Evolutionary conservation across 2,797 vertebrate species (phyloP), one percentile per base, ranked within the genome.

Genomic region (Anolis apletophallus): DNA sequence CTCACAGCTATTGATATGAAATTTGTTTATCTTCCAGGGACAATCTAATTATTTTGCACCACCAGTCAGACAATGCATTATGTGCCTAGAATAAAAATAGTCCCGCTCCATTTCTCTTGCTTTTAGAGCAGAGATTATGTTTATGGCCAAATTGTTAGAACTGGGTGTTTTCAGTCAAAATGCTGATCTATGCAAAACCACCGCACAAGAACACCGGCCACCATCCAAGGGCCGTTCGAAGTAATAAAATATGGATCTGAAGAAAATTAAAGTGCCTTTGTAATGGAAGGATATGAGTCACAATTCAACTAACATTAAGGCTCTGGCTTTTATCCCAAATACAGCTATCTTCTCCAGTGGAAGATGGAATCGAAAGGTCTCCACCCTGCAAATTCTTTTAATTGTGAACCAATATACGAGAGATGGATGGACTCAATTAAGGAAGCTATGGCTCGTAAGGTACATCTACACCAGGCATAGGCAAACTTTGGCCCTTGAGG

Each of bases 81-180:
- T 57, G 34, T 26, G n/a, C 21, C 14, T 1, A 7, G 54, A 71
- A 83, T 21, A 83, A 16, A 73, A 89, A 34, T n/a, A 81, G 17
- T 72, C 79, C 82, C 4, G 89, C 76, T 23, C 52, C 1, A 17
- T 85, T 86, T 82, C n/a, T 88, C 23, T 19, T 80, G 2, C 3
- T 91, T 93, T 90, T 87, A 81, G 5, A 82, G 81, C 0, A 1
- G 12, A 83, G 40, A 72, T 23, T 71, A 78, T 83, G 91, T 85
- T 90, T 82, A 83, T 57, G 89, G 55, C 21, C 40, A 17, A 0
- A 0, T 82, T 73, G 88, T 36, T 90, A 88, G 59, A 2, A 16
- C 23, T 46, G 2, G 1, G 50, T 67, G 88, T 40, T 64, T 77
- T 26, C 0, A 3, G 32, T 76, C 52, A 46, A 32, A n/a, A 76